These are phyloP conservation scores for Corythucha ciliata DNA, from an alignment of 2,888 invertebrate species.

Conservation along the genomic window DNA sequence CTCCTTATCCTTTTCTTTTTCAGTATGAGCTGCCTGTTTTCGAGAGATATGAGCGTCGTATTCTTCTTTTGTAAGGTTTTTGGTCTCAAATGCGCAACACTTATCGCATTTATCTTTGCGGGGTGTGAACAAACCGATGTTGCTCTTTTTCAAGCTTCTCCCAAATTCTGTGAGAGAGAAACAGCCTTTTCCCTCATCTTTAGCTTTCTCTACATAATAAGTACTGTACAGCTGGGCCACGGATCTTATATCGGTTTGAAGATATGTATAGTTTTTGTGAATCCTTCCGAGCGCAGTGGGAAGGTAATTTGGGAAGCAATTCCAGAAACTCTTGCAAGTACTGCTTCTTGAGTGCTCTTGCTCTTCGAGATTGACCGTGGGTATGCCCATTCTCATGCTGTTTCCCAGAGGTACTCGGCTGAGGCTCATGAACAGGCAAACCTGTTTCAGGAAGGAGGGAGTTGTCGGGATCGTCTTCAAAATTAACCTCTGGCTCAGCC, in stretches of 20 bases:
- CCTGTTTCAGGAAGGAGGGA: neutral
- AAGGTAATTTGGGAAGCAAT: constrained; percentile 12
- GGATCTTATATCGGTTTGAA: constrained; percentile 10
- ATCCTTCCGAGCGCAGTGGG: constrained; percentile 15
- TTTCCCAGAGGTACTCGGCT: constrained; percentile 5
- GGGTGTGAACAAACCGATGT: constrained; percentile 26
- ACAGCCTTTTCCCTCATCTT: neutral
- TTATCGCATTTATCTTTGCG: constrained; percentile 26
- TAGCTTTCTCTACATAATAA: constrained; percentile 1
- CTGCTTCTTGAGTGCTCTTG: too few species aligned
- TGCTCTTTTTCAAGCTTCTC: constrained; percentile 8
- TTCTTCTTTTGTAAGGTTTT: constrained; percentile 5
- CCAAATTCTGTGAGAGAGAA: constrained; percentile 2
- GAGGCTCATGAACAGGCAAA: neutral
- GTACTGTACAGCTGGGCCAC: constrained; percentile 9
- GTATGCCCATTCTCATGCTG: neutral
- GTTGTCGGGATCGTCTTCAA: neutral
- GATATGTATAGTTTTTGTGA: constrained; percentile 9
- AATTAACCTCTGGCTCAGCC: neutral
- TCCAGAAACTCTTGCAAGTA: too few species aligned
- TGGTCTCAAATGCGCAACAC: constrained; percentile 16
- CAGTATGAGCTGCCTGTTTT: constrained; percentile 10
- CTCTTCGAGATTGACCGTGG: neutral
- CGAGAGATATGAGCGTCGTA: constrained; percentile 14
- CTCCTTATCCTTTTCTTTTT: constrained; percentile 17